Evolutionary conservation across 2,888 invertebrate species (phyloP), one percentile per base, ranked within the genome.

Genomic region (Trachelus stipa): DNA sequence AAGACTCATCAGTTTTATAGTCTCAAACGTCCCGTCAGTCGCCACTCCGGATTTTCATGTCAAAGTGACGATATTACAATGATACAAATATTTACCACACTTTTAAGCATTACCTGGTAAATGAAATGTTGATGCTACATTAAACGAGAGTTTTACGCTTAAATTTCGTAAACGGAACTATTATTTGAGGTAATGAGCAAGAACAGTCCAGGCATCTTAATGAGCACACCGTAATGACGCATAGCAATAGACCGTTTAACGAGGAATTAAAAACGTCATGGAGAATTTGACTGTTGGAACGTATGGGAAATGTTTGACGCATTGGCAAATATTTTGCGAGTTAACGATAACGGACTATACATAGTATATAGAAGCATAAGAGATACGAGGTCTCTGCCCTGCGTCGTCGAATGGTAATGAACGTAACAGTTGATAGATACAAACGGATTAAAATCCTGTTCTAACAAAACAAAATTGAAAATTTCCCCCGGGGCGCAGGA

Each of bases 401-500:
- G 68, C 2, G 35, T 33, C 73, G 33, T 68, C 30, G 73, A 34
- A 3, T 56, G 56, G 23, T 23, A 56, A 56, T 23, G 23, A 56
- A 56, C 23, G 15, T 56, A 56, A 56, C 23, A 23, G 34, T 12
- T 2, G 34, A 35, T 73, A 12, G 35, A 37, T 56, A 34, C 33
- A 34, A 74, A 71, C 71, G 34, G 73, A 79, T 75, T 76, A 69
- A 79, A 77, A 81, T 84, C 81, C 83, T 80, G 83, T 84, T 83
- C 80, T 79, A 69, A 83, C 80, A 77, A 81, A 76, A 79, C 76
- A 68, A 77, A 81, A 79, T 82, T 78, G 79, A 82, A 75, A 83
- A 83, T 80, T 77, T 74, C 33, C 81, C 81, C 83, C 73, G 78
- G 74, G 81, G 83, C 82, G 35, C 80, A 73, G 73, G 69, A 73